A percentile compares a stretch with the other conserved stretches of the same genome.
Conservation (phyloP, 2,888 invertebrate species). For the Scaptomyza cyrtandrae region DNA sequence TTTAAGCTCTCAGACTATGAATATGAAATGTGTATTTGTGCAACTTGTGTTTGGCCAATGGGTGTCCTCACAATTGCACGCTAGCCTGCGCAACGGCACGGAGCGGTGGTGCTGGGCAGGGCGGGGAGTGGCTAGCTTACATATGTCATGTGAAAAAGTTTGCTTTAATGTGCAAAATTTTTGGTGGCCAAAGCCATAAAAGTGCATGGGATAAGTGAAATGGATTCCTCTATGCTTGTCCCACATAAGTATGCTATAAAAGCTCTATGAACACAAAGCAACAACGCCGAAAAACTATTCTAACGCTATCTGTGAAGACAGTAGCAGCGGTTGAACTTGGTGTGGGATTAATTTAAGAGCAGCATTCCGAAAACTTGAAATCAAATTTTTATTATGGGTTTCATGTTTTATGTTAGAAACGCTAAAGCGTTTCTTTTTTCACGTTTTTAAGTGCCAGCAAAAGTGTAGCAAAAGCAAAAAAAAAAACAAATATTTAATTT, state of each 20-base stretch:
- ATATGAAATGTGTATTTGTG: constrained; percentile 78
- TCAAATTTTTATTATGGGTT: constrained; percentile 27
- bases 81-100: not conserved
- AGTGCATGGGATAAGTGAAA: constrained; percentile 77
- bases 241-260: constrained; percentile 76
- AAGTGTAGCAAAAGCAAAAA: not conserved
- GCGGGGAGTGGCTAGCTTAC: constrained; percentile 43
- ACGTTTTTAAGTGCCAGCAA: not conserved
- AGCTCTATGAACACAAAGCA: constrained; percentile 40
- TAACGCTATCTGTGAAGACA: constrained; percentile 30
- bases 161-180: constrained; percentile 78
- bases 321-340: constrained; percentile 61
- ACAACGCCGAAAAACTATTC: constrained; percentile 10
- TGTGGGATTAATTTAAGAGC: constrained; percentile 65
- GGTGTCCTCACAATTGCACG: constrained; percentile 22
- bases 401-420: not conserved
- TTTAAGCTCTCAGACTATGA: constrained; percentile 77
- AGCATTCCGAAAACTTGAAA: constrained; percentile 5
- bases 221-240: constrained; percentile 65
- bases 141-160: constrained; percentile 78
- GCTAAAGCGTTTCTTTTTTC: not conserved
- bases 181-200: constrained; percentile 76
- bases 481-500: not conserved
- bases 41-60: constrained; percentile 70
- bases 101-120: too few species aligned